Base-by-base conservation (phyloP, 37 sponge, comb jelly and placozoan genomes). In the Dysidea cf. avara region DNA sequence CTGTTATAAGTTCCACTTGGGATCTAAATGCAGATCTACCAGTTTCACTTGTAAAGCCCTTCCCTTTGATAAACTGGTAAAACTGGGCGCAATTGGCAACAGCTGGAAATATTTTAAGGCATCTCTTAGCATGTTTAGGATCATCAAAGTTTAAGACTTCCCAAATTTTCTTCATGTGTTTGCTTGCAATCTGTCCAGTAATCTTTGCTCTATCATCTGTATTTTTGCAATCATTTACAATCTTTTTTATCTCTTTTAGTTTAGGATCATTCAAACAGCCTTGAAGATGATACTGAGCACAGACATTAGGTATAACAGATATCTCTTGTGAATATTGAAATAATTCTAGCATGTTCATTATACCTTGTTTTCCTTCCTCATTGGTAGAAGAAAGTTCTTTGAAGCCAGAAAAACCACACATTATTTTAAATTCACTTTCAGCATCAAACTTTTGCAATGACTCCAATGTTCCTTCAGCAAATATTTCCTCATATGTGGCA, bases 1-100 rank as follows among this genome's bases (percentile, higher is more conserved):
- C 70, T 7, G 92, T 86, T 46, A 91, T 91, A 43, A 91, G 70
- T 31, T 66, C 43, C 43, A 75, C 68, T 24, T 74, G 69, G 64
- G 82, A 89, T 5, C 35, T 28, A 65, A 86, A 91, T 20, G 75
- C 56, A 2, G 30, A 32, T 30, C 60, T 70, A 12, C 52, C 71
- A 55, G 31, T 29, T 22, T 76, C 75, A 7, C 13, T 28, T 13
- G n/a, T 3, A 32, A 80, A 25, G 18, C 49, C 33, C 28, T 55
- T 69, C 16, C 13, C 39, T 60, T 46, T 5, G 1, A 77, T 22
- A 49, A 85, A 85, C 54, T 72, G 48, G 52, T 70, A 71, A 66
- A 85, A 79, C 29, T 72, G 80, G 6, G 30, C 80, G 64, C 79
- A 79, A 3, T 79, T 51, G 39, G 72, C 60, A 6, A 79, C 68